These are phyloP conservation scores for Deilephila porcellus DNA, from an alignment of 2,888 invertebrate species.

Conservation along the genomic window DNA sequence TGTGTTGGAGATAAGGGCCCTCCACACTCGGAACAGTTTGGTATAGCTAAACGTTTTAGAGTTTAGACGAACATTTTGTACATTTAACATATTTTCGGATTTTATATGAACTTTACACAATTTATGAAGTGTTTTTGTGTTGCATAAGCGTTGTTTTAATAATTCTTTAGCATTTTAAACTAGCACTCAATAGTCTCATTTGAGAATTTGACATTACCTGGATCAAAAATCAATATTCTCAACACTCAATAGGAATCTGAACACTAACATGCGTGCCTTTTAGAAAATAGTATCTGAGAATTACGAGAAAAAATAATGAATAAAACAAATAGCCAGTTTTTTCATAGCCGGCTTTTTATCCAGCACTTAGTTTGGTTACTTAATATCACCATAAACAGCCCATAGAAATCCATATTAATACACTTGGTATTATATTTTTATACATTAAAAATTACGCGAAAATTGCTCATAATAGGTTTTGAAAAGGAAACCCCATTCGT, in stretches of 20 bases:
- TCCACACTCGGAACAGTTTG: constrained; percentile 38
- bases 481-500: constrained; percentile 45
- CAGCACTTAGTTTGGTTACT: too few relatives aligned
- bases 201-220: not conserved
- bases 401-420: too few relatives aligned
- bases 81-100: not conserved
- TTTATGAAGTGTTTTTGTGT: too few relatives aligned
- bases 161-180: not conserved
- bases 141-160: too few relatives aligned
- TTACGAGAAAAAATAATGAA: too few relatives aligned
- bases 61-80: constrained; percentile 29
- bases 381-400: too few relatives aligned
- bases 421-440: not conserved
- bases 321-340: too few relatives aligned
- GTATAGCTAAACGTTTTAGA: constrained; percentile 48
- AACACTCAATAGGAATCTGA: too few relatives aligned
- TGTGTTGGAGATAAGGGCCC: constrained; percentile 61
- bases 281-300: too few relatives aligned
- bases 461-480: constrained; percentile 33
- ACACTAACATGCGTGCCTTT: too few relatives aligned
- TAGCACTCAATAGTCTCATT: not conserved
- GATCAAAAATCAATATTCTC: too few relatives aligned
- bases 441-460: not conserved
- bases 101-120: not conserved
- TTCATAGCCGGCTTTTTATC: too few relatives aligned